Percentiles rank a stretch among this genome's conserved stretches.
phyloP scores from a whole-genome alignment of 92 coral and sea anemone species.

The Heliopora coerulea region DNA sequence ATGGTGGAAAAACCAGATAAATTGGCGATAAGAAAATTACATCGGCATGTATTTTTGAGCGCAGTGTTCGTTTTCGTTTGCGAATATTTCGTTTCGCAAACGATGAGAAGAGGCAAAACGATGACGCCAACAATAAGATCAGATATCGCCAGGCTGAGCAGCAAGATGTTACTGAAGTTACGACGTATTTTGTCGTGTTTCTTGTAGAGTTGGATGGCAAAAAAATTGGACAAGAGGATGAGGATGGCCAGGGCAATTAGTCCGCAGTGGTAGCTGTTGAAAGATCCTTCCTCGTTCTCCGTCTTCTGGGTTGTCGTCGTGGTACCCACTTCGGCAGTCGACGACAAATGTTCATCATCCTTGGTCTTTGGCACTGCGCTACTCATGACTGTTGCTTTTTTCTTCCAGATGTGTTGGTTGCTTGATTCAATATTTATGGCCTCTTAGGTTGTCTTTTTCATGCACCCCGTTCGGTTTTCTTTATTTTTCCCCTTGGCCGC shows the following conservation, averaged over 20 bases:
- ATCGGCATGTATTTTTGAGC: background rate
- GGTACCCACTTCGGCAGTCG: too few relatives aligned
- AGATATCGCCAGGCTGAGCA: conserved; percentile 27
- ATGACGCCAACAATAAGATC: conserved; percentile 17
- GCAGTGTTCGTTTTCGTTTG: background rate
- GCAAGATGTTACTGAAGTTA: conserved; percentile 21
- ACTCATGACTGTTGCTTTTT: too few relatives aligned
- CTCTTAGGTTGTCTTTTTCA: too few relatives aligned
- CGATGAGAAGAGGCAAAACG: conserved; percentile 2
- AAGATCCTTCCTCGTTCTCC: background rate
- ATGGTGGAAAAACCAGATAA: conserved; percentile 19
- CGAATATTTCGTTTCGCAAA: background rate
- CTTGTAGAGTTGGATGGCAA: conserved; percentile 24
- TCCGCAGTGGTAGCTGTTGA: conserved; percentile 7
- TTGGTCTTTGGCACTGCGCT: too few relatives aligned
- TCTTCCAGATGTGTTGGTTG: too few relatives aligned
- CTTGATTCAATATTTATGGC: too few relatives aligned
- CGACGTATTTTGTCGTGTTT: conserved; percentile 24
- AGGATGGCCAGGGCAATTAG: background rate
- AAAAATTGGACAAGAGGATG: background rate
- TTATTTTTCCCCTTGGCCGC: too few relatives aligned
- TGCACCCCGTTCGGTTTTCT: too few relatives aligned
- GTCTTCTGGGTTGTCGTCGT: background rate
- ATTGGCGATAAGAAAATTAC: background rate
- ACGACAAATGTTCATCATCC: too few relatives aligned